Conservation (phyloP, 2,113 vertebrate species). For the Odontesthes bonariensis region DNA sequence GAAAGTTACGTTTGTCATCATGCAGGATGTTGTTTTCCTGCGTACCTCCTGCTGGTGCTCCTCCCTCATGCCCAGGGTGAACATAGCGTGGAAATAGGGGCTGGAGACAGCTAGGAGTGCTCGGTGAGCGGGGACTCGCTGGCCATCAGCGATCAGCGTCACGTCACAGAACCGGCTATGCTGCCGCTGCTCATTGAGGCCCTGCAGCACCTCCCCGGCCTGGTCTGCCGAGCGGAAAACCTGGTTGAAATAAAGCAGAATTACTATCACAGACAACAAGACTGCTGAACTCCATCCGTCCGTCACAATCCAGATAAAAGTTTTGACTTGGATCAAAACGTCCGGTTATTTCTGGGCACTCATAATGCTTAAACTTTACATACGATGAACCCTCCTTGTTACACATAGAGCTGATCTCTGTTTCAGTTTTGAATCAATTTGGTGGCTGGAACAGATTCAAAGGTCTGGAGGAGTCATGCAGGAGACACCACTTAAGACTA, state of each 20-base stretch:
- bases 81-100: constrained; percentile 97
- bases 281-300: too few species aligned
- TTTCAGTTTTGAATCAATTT: too few species aligned
- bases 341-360: background rate
- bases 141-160: constrained; percentile 89
- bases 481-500: too few species aligned
- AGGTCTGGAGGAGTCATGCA: too few species aligned
- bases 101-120: constrained; percentile 93
- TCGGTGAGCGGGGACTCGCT: constrained; percentile 88
- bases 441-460: too few species aligned
- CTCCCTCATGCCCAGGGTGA: constrained; percentile 95
- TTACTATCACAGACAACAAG: background rate
- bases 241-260: constrained; percentile 65
- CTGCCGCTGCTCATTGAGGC: constrained; percentile 91
- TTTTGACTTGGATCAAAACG: background rate
- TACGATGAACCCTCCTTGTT: too few species aligned
- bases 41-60: constrained; percentile 87
- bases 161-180: constrained; percentile 91
- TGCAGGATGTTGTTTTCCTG: too few species aligned
- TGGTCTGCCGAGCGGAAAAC: constrained; percentile 89
- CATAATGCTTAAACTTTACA: background rate
- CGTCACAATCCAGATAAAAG: background rate
- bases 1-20: too few species aligned
- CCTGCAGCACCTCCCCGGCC: constrained; percentile 85
- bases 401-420: too few species aligned